phyloP scores from a whole-genome alignment of 2,113 vertebrate species.

The Promerops cafer region DNA sequence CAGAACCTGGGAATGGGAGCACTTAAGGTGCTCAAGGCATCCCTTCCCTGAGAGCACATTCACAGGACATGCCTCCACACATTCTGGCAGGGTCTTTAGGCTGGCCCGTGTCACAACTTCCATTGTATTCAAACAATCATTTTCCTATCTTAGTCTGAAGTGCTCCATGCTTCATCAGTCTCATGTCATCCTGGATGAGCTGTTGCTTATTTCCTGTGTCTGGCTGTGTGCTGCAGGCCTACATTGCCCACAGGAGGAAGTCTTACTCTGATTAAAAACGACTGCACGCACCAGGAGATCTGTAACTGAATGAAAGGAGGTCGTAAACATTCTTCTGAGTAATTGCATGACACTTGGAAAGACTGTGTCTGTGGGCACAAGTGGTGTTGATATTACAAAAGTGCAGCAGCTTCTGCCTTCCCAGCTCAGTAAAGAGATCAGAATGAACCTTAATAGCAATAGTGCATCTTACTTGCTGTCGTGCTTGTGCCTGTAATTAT shows the following conservation, averaged over 20 bases:
- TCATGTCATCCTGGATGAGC: background rate
- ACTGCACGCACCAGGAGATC: background rate
- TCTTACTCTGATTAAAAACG: background rate
- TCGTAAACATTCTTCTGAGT: background rate
- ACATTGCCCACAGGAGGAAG: background rate
- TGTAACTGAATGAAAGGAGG: background rate
- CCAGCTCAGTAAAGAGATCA: background rate
- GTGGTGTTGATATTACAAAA: background rate
- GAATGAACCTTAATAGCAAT: background rate
- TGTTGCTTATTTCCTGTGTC: background rate
- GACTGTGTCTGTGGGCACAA: background rate
- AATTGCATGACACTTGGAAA: background rate
- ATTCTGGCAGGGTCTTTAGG: background rate
- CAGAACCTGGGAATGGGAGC: background rate
- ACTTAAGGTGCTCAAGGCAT: background rate
- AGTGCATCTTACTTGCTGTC: background rate
- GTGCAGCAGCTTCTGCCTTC: background rate
- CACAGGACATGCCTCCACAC: accelerated
- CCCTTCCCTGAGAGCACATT: background rate
- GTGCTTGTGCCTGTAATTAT: background rate
- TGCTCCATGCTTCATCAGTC: background rate
- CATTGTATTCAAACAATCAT: background rate
- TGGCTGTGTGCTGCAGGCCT: background rate
- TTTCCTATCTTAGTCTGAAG: background rate
- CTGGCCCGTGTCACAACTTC: accelerated